Conservation (phyloP, 2,797 vertebrate genomes). For the Pseudopleuronectes americanus region DNA sequence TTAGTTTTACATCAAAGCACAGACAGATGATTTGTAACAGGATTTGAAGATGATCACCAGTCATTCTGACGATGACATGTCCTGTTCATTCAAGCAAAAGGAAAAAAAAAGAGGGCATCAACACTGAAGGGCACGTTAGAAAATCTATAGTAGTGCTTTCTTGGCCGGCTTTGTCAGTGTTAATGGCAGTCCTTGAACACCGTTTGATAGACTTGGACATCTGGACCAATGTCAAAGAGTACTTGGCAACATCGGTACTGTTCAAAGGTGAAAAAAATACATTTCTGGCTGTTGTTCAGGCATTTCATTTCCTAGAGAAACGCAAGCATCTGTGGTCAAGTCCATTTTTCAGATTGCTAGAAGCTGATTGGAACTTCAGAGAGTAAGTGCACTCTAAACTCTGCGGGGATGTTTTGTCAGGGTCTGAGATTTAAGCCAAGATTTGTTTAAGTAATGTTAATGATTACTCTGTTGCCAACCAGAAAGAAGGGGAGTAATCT, state of each 20-base stretch:
- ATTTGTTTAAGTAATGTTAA: constrained; percentile 8
- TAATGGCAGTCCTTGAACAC: constrained; percentile 58
- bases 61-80: constrained; percentile 4
- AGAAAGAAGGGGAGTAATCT: too few species aligned
- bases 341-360: constrained; percentile 67
- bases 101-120: constrained; percentile 26
- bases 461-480: too few species aligned
- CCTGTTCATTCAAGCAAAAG: constrained; percentile 18
- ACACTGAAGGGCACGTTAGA: constrained; percentile 56
- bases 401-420: constrained; percentile 8
- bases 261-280: constrained; percentile 63
- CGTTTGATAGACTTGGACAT: constrained; percentile 73
- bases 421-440: constrained; percentile 26
- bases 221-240: constrained; percentile 72
- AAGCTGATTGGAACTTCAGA: constrained; percentile 42
- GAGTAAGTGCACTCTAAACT: constrained; percentile 15
- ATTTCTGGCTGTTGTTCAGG: constrained; percentile 74
- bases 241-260: constrained; percentile 63
- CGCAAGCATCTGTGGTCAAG: constrained; percentile 69
- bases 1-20: constrained; percentile 32
- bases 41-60: neutral
- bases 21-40: constrained; percentile 1
- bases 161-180: constrained; percentile 61
- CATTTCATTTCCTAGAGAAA: constrained; percentile 66
- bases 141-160: constrained; percentile 65